Evolutionary conservation across 2,113 vertebrate genomes (phyloP).

Genomic region (Polypterus bichir): DNA sequence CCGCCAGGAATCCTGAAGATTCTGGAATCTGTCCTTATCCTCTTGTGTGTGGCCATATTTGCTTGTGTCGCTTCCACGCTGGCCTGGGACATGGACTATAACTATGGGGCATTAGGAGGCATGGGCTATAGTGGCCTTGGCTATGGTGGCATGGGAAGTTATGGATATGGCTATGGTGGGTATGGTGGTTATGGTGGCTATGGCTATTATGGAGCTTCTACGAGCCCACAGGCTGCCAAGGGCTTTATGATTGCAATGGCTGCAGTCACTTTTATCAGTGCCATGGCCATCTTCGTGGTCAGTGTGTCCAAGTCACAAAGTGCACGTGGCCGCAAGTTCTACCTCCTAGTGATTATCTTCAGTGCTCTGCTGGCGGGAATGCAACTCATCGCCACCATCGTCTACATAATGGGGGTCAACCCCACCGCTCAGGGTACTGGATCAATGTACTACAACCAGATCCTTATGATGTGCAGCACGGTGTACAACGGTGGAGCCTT

Average conservation of each 20-base stretch:
- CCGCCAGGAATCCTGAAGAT: conserved; percentile 57
- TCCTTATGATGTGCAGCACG: conserved; percentile 62
- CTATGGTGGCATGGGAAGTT: conserved; percentile 14
- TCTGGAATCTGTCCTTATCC: conserved; percentile 37
- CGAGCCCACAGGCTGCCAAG: conserved; percentile 64
- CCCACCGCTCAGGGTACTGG: conserved; percentile 64
- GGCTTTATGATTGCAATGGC: conserved; percentile 69
- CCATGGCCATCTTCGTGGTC: conserved; percentile 54
- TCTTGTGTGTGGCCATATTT: conserved; percentile 65
- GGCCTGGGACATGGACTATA: conserved; percentile 67
- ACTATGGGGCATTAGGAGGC: conserved; percentile 23
- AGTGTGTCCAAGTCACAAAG: conserved; percentile 50
- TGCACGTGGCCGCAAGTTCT: conserved; percentile 54
- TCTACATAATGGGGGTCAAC: conserved; percentile 74
- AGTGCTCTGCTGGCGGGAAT: conserved; percentile 56
- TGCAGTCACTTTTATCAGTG: conserved; percentile 57
- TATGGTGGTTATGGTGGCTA: conserved; percentile 31
- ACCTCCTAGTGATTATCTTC: conserved; percentile 51
- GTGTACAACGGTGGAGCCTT: conserved; percentile 37
- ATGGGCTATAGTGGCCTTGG: conserved; percentile 23
- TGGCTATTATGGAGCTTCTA: conserved; percentile 30
- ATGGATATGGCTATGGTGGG: conserved; percentile 29
- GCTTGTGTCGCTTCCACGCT: conserved; percentile 72
- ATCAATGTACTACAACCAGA: conserved; percentile 59
- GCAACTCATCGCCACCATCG: conserved; percentile 68